These are phyloP conservation scores for Chromobotia macracanthus DNA, from an alignment of 2,797 vertebrate genomes.

Conservation along the genomic window DNA sequence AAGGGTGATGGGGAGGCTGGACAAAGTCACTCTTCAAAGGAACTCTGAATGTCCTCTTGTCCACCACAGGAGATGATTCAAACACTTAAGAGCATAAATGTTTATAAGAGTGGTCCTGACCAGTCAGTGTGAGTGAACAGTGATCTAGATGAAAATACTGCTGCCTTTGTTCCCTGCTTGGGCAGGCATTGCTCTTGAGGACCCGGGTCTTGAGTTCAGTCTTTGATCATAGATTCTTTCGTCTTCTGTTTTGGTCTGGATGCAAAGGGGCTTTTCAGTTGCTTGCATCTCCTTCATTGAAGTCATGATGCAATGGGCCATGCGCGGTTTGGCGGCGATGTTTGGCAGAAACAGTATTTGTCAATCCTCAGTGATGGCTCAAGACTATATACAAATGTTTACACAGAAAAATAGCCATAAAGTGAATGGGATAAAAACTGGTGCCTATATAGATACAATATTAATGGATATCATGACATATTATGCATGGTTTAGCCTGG, in stretches of 20 bases:
- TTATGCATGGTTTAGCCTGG: no score
- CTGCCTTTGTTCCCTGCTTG: constrained; percentile 41
- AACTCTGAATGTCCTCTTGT: constrained; percentile 24
- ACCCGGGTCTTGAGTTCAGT: constrained; percentile 19
- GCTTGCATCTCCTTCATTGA: constrained; percentile 24
- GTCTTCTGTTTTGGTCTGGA: constrained; percentile 38
- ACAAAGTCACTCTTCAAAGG: constrained; percentile 49
- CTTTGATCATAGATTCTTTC: constrained; percentile 43
- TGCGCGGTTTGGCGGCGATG: constrained; percentile 22
- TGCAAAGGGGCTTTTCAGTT: constrained; percentile 8
- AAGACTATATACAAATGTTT: neutral
- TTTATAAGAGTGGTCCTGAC: constrained; percentile 16
- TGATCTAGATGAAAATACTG: constrained; percentile 44
- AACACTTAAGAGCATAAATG: constrained; percentile 32
- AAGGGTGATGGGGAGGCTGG: constrained; percentile 43
- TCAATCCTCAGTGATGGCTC: constrained; percentile 9
- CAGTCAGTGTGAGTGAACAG: constrained; percentile 38
- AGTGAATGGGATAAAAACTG: neutral
- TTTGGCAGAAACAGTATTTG: constrained; percentile 22
- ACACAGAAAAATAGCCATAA: constrained; percentile 5
- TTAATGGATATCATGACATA: no score
- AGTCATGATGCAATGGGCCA: constrained; percentile 40
- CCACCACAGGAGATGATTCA: constrained; percentile 36
- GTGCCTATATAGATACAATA: neutral
- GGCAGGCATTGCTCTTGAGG: constrained; percentile 34